These are phyloP conservation scores for Ceriagrion tenellum DNA, from an alignment of 2,888 invertebrate genomes.

Conservation along the genomic window DNA sequence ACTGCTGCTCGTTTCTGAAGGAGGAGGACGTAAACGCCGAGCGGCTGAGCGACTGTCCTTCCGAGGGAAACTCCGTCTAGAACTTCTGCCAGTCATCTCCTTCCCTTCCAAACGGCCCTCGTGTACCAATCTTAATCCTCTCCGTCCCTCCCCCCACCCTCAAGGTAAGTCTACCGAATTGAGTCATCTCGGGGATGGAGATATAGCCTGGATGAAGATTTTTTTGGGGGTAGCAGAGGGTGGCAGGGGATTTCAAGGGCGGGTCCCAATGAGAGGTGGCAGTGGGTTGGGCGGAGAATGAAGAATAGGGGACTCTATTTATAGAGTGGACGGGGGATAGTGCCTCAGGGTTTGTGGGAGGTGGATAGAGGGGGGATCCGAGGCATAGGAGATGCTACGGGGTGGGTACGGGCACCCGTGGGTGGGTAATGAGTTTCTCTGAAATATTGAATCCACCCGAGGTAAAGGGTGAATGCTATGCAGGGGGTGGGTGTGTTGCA, in stretches of 20 bases:
- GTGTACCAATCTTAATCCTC: constrained; percentile 9
- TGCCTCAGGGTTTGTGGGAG: neutral
- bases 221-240: constrained; percentile 33
- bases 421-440: constrained; percentile 71
- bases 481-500: neutral
- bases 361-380: neutral
- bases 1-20: neutral
- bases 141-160: neutral
- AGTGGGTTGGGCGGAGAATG: neutral
- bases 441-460: constrained; percentile 39
- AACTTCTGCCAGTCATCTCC: constrained; percentile 40
- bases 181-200: constrained; percentile 50
- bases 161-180: neutral
- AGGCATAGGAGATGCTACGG: constrained; percentile 24
- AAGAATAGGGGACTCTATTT: constrained; percentile 37
- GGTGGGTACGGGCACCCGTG: constrained; percentile 74
- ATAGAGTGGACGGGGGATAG: neutral
- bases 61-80: neutral
- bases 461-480: neutral
- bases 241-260: neutral
- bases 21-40: neutral
- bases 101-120: neutral
- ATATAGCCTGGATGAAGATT: constrained; percentile 45
- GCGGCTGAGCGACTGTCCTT: neutral
- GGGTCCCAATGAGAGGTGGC: neutral